Percentiles rank a stretch among this genome's conserved stretches.
phyloP scores from a whole-genome alignment of 2,113 vertebrate genomes.

The Engystomops pustulosus region DNA sequence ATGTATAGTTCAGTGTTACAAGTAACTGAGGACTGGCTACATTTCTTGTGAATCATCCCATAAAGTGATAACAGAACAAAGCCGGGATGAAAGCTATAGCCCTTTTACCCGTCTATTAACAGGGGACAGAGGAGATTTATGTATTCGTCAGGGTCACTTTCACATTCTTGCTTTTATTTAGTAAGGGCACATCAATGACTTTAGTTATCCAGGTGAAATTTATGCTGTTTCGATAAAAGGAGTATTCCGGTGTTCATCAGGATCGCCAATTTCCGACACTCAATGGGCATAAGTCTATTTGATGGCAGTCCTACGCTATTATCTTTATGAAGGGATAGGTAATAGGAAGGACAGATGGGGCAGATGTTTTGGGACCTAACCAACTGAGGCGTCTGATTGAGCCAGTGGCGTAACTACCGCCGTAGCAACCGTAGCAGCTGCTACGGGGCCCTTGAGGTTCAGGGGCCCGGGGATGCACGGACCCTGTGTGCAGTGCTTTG shows the following conservation, averaged over 20 bases:
- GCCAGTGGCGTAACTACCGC: too few relatives aligned
- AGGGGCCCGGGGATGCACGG: too few relatives aligned
- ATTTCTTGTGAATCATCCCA: conserved; percentile 50
- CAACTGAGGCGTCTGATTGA: too few relatives aligned
- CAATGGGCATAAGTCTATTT: too few relatives aligned
- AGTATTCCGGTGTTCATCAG: too few relatives aligned
- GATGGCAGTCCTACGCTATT: too few relatives aligned
- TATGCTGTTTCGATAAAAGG: not conserved
- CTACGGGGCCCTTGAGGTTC: too few relatives aligned
- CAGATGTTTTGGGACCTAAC: not conserved
- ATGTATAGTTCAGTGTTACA: conserved; percentile 13
- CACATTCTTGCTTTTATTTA: not conserved
- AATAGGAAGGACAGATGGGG: not conserved
- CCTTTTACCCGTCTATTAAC: not conserved
- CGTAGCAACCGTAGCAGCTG: too few relatives aligned
- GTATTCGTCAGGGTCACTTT: not conserved
- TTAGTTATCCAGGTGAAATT: not conserved
- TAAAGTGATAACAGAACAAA: conserved; percentile 33
- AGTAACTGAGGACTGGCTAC: not conserved
- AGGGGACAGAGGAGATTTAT: not conserved
- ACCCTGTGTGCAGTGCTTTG: too few relatives aligned
- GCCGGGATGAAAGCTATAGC: not conserved
- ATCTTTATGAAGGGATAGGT: too few relatives aligned
- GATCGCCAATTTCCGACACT: too few relatives aligned
- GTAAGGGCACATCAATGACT: not conserved